These are phyloP conservation scores for Pomacea maculata DNA, from an alignment of 1,140 invertebrate genomes.

Conservation along the genomic window DNA sequence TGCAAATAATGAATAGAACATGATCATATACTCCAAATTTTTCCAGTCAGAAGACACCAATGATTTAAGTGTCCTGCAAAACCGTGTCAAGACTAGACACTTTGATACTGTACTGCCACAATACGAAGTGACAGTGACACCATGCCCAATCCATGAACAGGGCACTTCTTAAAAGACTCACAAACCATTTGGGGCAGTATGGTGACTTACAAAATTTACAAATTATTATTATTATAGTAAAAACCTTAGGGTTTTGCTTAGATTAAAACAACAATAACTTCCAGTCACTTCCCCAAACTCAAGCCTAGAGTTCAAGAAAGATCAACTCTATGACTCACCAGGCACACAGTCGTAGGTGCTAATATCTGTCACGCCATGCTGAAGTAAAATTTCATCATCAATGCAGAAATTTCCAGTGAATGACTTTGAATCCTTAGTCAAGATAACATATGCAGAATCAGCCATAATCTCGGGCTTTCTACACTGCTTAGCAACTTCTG, in stretches of 20 bases:
- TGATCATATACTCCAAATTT: too few species aligned
- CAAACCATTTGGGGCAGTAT: too few species aligned
- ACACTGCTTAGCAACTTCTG: slow-evolving; percentile 71
- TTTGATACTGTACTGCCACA: too few species aligned
- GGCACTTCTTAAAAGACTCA: too few species aligned
- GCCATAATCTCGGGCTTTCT: slow-evolving; percentile 93
- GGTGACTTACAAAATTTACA: too few species aligned
- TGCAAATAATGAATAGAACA: too few species aligned
- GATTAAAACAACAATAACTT: neutral
- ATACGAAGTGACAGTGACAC: too few species aligned
- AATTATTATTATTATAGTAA: too few species aligned
- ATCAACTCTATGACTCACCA: slow-evolving; percentile 39
- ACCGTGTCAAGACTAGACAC: too few species aligned
- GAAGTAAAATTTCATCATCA: slow-evolving; percentile 90
- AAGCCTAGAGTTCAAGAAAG: neutral
- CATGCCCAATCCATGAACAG: too few species aligned
- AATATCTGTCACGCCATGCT: slow-evolving; percentile 83
- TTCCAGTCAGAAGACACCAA: too few species aligned
- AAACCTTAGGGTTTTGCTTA: neutral
- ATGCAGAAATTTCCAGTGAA: slow-evolving; percentile 92
- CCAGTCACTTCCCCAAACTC: neutral
- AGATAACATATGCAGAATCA: slow-evolving; percentile 90
- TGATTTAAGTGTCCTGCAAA: too few species aligned
- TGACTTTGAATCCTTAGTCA: slow-evolving; percentile 80
- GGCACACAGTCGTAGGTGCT: slow-evolving; percentile 78